Evolutionary conservation across 2,113 vertebrate species (phyloP).

Genomic region (Rissa tridactyla): DNA sequence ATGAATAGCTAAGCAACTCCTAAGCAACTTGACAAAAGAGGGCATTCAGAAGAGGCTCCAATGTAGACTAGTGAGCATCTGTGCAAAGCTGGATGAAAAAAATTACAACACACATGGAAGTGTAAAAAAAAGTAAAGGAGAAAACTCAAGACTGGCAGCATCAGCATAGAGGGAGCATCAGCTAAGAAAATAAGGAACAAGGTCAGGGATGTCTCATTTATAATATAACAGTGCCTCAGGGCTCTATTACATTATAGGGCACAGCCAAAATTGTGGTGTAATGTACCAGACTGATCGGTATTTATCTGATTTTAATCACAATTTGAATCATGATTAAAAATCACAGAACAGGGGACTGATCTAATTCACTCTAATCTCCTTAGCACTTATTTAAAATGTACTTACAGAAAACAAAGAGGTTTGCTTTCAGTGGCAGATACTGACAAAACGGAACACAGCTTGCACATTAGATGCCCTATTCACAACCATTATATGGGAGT

Average conservation of each 20-base stretch:
- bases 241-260: accelerated
- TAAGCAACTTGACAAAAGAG: neutral
- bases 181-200: too few relatives aligned
- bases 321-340: neutral
- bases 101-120: accelerated
- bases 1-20: neutral
- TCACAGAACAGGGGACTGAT: neutral
- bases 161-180: neutral
- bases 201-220: neutral
- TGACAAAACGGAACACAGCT: neutral
- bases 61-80: neutral
- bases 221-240: neutral
- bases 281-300: neutral
- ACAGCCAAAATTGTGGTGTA: accelerated
- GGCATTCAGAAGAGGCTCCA: neutral
- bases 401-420: neutral
- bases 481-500: neutral
- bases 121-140: neutral
- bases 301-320: accelerated
- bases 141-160: neutral
- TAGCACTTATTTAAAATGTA: accelerated
- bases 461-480: accelerated
- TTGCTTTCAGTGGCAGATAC: neutral
- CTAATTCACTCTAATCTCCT: neutral
- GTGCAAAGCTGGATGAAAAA: neutral